Percentiles rank a stretch among this genome's conserved stretches.
phyloP scores from a whole-genome alignment of 2,113 vertebrate genomes.

The Carassius gibelio region DNA sequence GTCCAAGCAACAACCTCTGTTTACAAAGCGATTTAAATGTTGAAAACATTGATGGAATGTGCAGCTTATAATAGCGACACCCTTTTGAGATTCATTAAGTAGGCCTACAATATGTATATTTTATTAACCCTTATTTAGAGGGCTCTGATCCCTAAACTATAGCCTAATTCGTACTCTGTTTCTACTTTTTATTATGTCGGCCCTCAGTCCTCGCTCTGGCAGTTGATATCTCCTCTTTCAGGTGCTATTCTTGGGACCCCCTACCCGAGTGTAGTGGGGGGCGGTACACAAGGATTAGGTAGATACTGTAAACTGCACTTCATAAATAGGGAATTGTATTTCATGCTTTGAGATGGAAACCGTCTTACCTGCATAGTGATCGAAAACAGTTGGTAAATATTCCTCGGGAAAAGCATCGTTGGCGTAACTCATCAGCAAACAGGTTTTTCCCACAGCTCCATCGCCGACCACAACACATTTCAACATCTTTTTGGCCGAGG shows the following conservation, averaged over 20 bases:
- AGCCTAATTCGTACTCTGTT: neutral
- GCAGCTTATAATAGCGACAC: too few relatives aligned
- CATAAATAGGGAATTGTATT: neutral
- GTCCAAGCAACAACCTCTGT: neutral
- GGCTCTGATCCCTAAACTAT: neutral
- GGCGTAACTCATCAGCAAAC: constrained; percentile 97
- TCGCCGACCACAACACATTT: constrained; percentile 98
- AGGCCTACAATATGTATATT: neutral
- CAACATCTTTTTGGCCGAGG: constrained; percentile 77
- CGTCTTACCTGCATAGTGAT: constrained; percentile 92
- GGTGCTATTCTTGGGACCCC: constrained; percentile 32
- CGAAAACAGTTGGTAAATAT: constrained; percentile 96
- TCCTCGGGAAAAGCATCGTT: constrained; percentile 98
- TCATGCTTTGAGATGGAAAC: neutral
- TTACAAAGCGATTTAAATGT: neutral
- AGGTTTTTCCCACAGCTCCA: constrained; percentile 96
- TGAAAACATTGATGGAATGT: neutral
- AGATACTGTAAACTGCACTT: neutral
- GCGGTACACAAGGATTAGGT: neutral
- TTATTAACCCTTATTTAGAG: neutral
- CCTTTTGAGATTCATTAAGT: neutral
- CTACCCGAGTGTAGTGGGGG: constrained; percentile 41
- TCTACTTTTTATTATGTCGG: constrained; percentile 27
- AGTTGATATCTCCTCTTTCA: constrained; percentile 55
- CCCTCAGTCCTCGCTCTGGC: constrained; percentile 36